A percentile compares a stretch with the other conserved stretches of the same genome.
These are phyloP conservation scores for Sciurus niger DNA, from an alignment of 2,113 vertebrate genomes.

Conservation along the genomic window DNA sequence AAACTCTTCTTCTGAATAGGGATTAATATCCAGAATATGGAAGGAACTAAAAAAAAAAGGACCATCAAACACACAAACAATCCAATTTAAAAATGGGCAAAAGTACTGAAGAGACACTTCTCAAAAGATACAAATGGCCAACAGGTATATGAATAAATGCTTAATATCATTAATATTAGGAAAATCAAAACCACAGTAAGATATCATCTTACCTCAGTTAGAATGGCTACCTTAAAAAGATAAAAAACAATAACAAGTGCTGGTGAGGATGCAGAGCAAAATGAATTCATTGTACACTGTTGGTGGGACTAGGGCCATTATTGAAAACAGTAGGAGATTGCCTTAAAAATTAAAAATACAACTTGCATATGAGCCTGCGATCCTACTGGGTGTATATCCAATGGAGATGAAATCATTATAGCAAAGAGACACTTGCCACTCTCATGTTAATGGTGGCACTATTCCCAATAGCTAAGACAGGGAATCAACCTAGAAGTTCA, in stretches of 20 bases:
- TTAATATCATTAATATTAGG: background rate
- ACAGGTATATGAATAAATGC: background rate
- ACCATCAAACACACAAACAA: background rate
- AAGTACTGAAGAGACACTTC: too few species aligned
- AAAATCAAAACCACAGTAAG: background rate
- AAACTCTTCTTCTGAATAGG: background rate
- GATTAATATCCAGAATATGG: background rate
- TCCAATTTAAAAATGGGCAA: background rate
- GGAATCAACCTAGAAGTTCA: background rate
- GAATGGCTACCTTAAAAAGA: background rate
- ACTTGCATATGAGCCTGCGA: background rate
- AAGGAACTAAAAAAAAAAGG: background rate
- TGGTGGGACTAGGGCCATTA: too few species aligned
- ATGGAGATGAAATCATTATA: background rate
- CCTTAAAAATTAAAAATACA: background rate
- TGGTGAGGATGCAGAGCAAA: background rate
- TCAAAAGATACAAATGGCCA: background rate
- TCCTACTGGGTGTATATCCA: background rate
- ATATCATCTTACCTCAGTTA: background rate
- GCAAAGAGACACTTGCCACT: background rate
- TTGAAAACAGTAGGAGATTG: background rate
- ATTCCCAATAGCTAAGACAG: background rate
- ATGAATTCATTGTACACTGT: background rate
- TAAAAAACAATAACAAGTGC: background rate
- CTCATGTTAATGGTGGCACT: background rate